Conservation (phyloP, 2,113 vertebrate species). For the Thomomys bottae region DNA sequence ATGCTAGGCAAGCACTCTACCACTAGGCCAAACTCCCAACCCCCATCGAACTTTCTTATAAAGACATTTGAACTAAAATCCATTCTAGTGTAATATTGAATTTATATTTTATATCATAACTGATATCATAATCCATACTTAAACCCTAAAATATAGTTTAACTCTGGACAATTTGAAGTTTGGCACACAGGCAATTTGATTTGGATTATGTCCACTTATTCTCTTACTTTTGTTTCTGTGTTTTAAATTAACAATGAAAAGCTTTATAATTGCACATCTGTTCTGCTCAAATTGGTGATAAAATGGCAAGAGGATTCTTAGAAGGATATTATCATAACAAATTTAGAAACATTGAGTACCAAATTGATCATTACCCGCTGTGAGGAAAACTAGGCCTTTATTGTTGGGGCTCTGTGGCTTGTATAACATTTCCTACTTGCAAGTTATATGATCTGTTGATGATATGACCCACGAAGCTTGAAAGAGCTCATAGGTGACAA, state of each 20-base stretch:
- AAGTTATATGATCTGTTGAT: not conserved
- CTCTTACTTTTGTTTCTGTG: not conserved
- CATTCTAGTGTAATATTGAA: not conserved
- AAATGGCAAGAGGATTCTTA: not conserved
- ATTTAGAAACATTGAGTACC: not conserved
- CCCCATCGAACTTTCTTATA: conserved; percentile 5
- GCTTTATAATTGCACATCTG: not conserved
- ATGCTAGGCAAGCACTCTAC: too few relatives aligned
- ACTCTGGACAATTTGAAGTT: not conserved
- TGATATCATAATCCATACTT: not conserved
- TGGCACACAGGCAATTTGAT: not conserved
- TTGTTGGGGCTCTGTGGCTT: not conserved
- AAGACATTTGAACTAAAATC: conserved; percentile 46
- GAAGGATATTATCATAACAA: not conserved
- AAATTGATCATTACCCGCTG: not conserved
- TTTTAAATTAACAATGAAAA: not conserved
- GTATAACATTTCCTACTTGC: not conserved
- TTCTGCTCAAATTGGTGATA: not conserved
- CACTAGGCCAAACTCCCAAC: too few relatives aligned
- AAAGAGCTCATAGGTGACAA: not conserved
- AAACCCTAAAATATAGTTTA: not conserved
- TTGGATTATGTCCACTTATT: not conserved
- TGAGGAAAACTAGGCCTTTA: not conserved
- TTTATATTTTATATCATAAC: not conserved
- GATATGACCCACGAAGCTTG: accelerated